Evolutionary conservation across 2,113 vertebrate genomes (phyloP).

Genomic region (Lamprotornis superbus): DNA sequence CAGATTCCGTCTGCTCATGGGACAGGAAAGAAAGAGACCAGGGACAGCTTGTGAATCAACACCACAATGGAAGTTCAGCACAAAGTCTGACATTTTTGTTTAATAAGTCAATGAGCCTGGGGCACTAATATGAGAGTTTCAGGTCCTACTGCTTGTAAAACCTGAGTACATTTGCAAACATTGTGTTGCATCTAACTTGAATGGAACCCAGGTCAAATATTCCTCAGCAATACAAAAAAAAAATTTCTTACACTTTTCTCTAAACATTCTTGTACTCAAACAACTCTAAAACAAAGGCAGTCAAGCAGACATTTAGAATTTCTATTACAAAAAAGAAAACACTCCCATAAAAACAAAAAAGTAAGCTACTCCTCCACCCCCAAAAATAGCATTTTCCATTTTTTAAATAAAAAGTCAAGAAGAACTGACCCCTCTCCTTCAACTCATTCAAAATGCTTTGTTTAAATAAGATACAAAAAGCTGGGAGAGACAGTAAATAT

Average conservation of each 20-base stretch:
- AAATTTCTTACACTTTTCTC: neutral
- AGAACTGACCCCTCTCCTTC: neutral
- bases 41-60: neutral
- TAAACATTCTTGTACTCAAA: neutral
- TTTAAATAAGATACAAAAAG: neutral
- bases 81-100: neutral
- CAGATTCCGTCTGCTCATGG: conserved; percentile 40
- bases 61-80: neutral
- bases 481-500: neutral
- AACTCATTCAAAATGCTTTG: neutral
- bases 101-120: neutral
- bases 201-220: neutral
- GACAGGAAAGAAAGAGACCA: conserved; percentile 30
- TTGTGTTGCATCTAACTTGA: neutral
- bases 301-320: neutral
- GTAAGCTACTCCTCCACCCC: neutral
- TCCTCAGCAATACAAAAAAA: neutral
- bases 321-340: neutral
- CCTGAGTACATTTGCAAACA: neutral
- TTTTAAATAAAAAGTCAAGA: neutral
- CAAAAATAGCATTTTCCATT: neutral
- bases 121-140: neutral
- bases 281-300: neutral
- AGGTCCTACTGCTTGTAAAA: neutral
- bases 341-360: neutral